A percentile compares a stretch with the other conserved stretches of the same genome.
phyloP scores from a whole-genome alignment of 2,888 invertebrate species.

The Capitulum mitella region DNA sequence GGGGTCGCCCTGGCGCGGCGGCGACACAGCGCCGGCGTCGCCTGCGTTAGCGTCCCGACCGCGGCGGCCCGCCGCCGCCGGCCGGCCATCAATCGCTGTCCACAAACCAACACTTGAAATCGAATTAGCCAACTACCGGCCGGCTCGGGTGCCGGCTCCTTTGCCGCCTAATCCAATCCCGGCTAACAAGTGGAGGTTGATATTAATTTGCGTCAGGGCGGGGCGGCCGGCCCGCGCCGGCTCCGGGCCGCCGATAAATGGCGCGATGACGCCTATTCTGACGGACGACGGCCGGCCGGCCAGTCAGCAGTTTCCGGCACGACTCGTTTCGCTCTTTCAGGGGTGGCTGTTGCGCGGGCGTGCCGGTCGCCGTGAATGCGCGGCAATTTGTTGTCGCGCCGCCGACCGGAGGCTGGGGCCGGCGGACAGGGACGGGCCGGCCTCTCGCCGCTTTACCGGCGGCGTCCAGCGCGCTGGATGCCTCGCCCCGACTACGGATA shows the following conservation, averaged over 20 bases:
- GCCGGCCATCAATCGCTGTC: slow-evolving; percentile 21
- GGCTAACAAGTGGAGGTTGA: slow-evolving; percentile 19
- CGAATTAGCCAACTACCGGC: slow-evolving; percentile 13
- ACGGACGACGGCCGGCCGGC: neutral
- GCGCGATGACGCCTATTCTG: slow-evolving; percentile 19
- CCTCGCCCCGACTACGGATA: too few species aligned
- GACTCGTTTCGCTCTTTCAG: slow-evolving; percentile 15
- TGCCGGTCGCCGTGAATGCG: neutral
- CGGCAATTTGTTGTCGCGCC: neutral
- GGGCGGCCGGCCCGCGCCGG: neutral
- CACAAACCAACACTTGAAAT: slow-evolving; percentile 22
- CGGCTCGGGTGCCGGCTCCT: neutral
- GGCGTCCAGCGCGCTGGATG: too few species aligned
- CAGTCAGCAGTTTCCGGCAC: neutral
- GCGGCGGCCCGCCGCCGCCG: too few species aligned
- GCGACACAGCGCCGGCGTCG: too few species aligned
- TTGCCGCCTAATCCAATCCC: slow-evolving; percentile 12
- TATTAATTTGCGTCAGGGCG: slow-evolving; percentile 19
- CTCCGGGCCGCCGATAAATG: neutral
- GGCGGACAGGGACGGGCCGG: too few species aligned
- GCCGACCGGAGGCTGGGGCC: neutral
- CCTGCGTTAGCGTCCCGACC: too few species aligned
- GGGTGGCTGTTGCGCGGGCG: neutral
- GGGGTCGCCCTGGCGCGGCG: too few species aligned
- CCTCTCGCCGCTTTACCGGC: too few species aligned